A percentile compares a stretch with the other conserved stretches of the same genome.
Conservation (phyloP, 2,888 invertebrate species). For the Lymantria dispar region DNA sequence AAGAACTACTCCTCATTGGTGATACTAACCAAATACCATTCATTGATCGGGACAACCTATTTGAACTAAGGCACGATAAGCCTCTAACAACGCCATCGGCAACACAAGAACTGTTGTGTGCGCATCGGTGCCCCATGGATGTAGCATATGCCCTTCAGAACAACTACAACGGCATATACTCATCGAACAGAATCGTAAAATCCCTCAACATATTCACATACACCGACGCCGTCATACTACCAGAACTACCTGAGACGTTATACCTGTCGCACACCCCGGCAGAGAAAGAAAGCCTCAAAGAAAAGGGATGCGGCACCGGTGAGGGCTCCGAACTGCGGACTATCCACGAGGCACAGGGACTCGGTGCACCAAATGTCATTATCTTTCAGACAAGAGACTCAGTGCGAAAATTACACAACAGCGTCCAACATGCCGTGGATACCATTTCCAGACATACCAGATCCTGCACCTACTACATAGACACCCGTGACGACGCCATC, state of each 20-base stretch:
- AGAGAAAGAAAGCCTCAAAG: slow-evolving; percentile 11
- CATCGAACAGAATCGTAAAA: too few relatives aligned
- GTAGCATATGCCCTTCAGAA: too few relatives aligned
- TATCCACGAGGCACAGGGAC: slow-evolving; percentile 19
- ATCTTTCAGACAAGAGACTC: slow-evolving; percentile 7
- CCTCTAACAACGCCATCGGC: slow-evolving; percentile 6
- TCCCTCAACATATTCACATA: too few relatives aligned
- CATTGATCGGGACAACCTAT: slow-evolving; percentile 28
- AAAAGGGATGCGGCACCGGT: too few relatives aligned
- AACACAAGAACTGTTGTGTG: slow-evolving; percentile 14
- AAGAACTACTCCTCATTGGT: slow-evolving; percentile 20
- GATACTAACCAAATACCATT: slow-evolving; percentile 31
- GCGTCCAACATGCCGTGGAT: too few relatives aligned
- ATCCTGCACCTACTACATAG: too few relatives aligned
- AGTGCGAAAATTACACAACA: slow-evolving; percentile 1
- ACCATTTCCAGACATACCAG: too few relatives aligned
- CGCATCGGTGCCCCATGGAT: too few relatives aligned
- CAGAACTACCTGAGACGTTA: slow-evolving; percentile 7
- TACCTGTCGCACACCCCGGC: slow-evolving; percentile 18
- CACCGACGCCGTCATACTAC: slow-evolving; percentile 1
- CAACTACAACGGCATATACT: too few relatives aligned
- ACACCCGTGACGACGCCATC: too few relatives aligned
- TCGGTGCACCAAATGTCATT: background rate
- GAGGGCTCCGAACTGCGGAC: too few relatives aligned
- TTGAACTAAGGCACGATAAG: slow-evolving; percentile 8